Percentiles rank a stretch among this genome's conserved stretches.
These are phyloP conservation scores for Eustalomyia histrio DNA, from an alignment of 2,888 invertebrate species.

Conservation along the genomic window DNA sequence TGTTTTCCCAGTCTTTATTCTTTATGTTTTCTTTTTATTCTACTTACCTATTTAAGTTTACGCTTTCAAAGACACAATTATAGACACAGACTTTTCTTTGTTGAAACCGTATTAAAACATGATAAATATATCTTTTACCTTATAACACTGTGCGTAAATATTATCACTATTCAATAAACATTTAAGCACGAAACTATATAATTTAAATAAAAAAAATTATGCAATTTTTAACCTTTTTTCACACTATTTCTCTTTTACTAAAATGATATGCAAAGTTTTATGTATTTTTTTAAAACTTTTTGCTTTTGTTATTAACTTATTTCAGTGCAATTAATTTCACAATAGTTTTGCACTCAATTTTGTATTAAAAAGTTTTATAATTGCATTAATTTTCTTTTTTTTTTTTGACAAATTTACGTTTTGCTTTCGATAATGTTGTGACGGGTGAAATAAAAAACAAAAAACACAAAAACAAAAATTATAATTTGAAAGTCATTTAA, in stretches of 20 bases:
- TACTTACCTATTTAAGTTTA: too few species aligned
- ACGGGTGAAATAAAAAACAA: conserved; percentile 24
- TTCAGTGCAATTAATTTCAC: background rate
- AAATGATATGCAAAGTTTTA: conserved; percentile 34
- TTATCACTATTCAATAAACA: background rate
- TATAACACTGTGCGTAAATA: too few species aligned
- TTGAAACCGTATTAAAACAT: too few species aligned
- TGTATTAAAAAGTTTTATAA: background rate
- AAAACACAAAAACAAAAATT: background rate
- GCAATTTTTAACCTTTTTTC: conserved; percentile 19
- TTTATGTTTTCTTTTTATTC: too few species aligned
- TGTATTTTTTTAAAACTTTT: background rate
- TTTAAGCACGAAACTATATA: background rate
- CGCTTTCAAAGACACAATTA: too few species aligned
- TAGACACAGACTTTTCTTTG: too few species aligned
- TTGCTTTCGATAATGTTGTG: conserved; percentile 11
- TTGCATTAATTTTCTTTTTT: conserved; percentile 1
- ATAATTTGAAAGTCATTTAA: background rate
- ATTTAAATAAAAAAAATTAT: conserved; percentile 25
- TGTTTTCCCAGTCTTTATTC: too few species aligned
- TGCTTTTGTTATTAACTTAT: background rate
- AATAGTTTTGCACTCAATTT: conserved; percentile 6
- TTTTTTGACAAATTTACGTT: conserved; percentile 14
- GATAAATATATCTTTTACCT: too few species aligned
- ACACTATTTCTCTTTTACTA: background rate